A percentile compares a stretch with the other conserved stretches of the same genome.
Conservation (phyloP, 2,888 invertebrate genomes). For the Mimumesa dahlbomi region DNA sequence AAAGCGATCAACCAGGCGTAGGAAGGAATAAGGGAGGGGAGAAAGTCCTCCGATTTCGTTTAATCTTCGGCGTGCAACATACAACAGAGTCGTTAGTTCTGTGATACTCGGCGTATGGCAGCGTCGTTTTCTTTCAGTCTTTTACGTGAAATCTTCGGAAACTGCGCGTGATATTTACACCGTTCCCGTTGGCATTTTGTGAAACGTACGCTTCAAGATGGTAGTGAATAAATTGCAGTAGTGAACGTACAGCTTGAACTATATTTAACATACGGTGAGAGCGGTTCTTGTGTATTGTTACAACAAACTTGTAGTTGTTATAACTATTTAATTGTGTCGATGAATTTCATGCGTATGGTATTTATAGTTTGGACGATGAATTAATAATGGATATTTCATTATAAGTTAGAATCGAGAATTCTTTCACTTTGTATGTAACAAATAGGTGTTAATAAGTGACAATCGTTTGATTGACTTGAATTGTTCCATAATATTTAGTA, state of each 20-base stretch:
- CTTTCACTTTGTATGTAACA: too few relatives aligned
- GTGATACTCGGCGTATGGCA: conserved; percentile 3
- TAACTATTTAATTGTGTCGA: too few relatives aligned
- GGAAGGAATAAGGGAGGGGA: conserved; percentile 17
- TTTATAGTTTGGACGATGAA: too few relatives aligned
- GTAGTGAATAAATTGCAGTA: background rate
- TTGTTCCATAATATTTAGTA: too few relatives aligned
- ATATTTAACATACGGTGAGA: too few relatives aligned
- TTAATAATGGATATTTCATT: too few relatives aligned
- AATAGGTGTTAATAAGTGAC: too few relatives aligned
- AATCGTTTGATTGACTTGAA: too few relatives aligned
- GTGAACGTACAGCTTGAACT: too few relatives aligned
- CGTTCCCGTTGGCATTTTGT: background rate
- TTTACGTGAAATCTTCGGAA: background rate
- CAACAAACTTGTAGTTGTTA: too few relatives aligned
- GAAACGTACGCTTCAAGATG: background rate
- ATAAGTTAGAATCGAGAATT: too few relatives aligned
- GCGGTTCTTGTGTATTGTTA: background rate
- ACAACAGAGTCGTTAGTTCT: conserved; percentile 22
- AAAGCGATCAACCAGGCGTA: conserved; percentile 24
- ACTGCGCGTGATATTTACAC: background rate
- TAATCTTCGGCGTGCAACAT: conserved; percentile 36
- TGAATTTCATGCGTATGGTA: too few relatives aligned
- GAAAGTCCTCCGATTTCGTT: conserved; percentile 41
- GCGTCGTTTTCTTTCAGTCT: background rate